Percentiles rank a stretch among this genome's conserved stretches.
Conservation (phyloP, 2,113 vertebrate genomes). For the Albula goreensis region DNA sequence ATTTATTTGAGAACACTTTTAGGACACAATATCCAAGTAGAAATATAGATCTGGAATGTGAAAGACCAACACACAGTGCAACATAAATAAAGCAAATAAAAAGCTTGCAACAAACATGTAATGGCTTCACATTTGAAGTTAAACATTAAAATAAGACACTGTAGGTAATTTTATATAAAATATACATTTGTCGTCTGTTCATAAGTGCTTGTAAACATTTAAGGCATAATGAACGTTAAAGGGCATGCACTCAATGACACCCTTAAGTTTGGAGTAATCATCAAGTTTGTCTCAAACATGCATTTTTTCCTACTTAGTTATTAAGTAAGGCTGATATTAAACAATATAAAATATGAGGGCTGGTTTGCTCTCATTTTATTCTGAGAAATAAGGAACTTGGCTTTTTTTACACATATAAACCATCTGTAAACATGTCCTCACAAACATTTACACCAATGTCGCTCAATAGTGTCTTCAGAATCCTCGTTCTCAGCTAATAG, state of each 20-base stretch:
- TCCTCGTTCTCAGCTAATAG: slow-evolving; percentile 2
- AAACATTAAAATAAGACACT: slow-evolving; percentile 55
- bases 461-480: slow-evolving; percentile 17
- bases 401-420: neutral
- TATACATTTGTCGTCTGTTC: slow-evolving; percentile 61
- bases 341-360: slow-evolving; percentile 1
- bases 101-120: slow-evolving; percentile 55
- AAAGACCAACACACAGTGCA: slow-evolving; percentile 32
- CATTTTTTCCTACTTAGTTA: slow-evolving; percentile 13
- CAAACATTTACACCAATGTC: neutral
- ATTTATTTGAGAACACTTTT: slow-evolving; percentile 33
- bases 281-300: slow-evolving; percentile 59
- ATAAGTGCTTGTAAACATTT: slow-evolving; percentile 73
- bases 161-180: slow-evolving; percentile 67
- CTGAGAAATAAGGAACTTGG: neutral
- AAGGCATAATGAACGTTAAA: slow-evolving; percentile 60
- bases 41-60: slow-evolving; percentile 30
- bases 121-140: slow-evolving; percentile 50
- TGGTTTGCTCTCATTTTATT: neutral
- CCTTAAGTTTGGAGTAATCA: slow-evolving; percentile 53
- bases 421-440: slow-evolving; percentile 29
- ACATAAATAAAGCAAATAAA: slow-evolving; percentile 23
- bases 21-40: slow-evolving; percentile 26
- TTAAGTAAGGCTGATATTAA: slow-evolving; percentile 16
- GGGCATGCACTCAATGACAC: slow-evolving; percentile 61